phyloP scores from a whole-genome alignment of 1,140 invertebrate genomes.

The Drosophila melanica region DNA sequence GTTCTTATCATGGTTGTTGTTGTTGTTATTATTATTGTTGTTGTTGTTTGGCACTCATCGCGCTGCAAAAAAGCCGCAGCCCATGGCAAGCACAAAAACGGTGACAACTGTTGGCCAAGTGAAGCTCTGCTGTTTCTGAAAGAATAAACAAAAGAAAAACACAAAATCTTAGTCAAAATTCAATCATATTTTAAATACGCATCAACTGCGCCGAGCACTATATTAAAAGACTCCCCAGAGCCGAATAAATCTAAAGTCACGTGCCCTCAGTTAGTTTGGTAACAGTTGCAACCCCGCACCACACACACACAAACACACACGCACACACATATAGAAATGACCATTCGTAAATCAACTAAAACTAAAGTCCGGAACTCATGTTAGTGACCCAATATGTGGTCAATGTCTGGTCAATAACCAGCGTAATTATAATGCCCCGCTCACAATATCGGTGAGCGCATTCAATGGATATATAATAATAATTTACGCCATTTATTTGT shows the following conservation, averaged over 20 bases:
- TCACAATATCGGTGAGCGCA: conserved; percentile 19
- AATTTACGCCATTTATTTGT: conserved; percentile 72
- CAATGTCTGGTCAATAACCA: conserved; percentile 55
- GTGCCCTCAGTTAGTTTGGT: conserved; percentile 21
- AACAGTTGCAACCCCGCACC: not conserved
- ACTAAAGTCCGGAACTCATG: conserved; percentile 38
- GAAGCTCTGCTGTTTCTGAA: conserved; percentile 74
- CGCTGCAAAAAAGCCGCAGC: conserved; percentile 82
- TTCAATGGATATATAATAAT: conserved; percentile 25
- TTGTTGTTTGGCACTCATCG: conserved; percentile 65
- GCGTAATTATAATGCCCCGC: conserved; percentile 52
- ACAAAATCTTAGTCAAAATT: conserved; percentile 22
- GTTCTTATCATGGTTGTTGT: not conserved
- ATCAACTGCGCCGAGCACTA: conserved; percentile 1
- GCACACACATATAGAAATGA: conserved; percentile 10
- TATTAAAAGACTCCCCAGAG: conserved; percentile 36
- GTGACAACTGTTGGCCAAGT: conserved; percentile 83
- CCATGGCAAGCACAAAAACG: conserved; percentile 82
- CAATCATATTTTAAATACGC: not conserved
- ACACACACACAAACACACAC: conserved; percentile 17
- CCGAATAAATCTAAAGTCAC: conserved; percentile 47
- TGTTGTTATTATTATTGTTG: conserved; percentile 6
- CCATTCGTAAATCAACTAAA: conserved; percentile 45
- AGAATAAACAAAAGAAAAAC: conserved; percentile 10
- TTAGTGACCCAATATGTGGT: conserved; percentile 52